These are phyloP conservation scores for Cylas formicarius DNA, from an alignment of 1,140 invertebrate species.

Conservation along the genomic window DNA sequence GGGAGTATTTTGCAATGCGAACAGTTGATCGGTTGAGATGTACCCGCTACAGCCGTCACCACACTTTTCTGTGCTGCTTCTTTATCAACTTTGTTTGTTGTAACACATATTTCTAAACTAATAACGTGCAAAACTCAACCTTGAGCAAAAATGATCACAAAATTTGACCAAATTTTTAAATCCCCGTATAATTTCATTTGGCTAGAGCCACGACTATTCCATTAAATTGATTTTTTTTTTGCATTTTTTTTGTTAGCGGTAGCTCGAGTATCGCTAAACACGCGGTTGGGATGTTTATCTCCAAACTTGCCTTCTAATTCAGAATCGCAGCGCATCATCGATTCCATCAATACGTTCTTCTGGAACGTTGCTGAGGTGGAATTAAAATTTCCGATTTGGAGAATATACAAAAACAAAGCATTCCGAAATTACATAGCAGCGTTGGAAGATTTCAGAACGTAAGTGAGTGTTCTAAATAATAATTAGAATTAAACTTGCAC, in stretches of 20 bases:
- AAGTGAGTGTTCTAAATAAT: slow-evolving; percentile 31
- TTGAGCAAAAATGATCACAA: no score
- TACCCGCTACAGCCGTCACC: no score
- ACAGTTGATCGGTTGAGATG: no score
- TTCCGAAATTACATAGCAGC: slow-evolving; percentile 68
- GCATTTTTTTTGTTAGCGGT: slow-evolving; percentile 60
- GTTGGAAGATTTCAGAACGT: slow-evolving; percentile 65
- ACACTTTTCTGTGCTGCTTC: no score
- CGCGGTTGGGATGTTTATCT: slow-evolving; percentile 67
- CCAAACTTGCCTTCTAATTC: slow-evolving; percentile 47
- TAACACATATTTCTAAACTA: no score
- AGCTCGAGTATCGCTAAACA: slow-evolving; percentile 70
- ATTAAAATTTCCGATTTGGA: slow-evolving; percentile 73
- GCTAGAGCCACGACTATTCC: no score
- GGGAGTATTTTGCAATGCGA: no score
- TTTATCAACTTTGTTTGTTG: no score
- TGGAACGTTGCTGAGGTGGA: slow-evolving; percentile 71
- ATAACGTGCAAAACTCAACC: no score
- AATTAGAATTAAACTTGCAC: background rate
- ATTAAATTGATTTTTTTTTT: no score
- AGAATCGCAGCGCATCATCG: slow-evolving; percentile 67
- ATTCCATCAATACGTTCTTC: slow-evolving; percentile 73
- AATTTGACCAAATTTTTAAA: no score
- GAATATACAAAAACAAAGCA: slow-evolving; percentile 63
- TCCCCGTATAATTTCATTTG: no score